These are phyloP conservation scores for Trisateles emortualis DNA, from an alignment of 2,888 invertebrate species.

Conservation along the genomic window DNA sequence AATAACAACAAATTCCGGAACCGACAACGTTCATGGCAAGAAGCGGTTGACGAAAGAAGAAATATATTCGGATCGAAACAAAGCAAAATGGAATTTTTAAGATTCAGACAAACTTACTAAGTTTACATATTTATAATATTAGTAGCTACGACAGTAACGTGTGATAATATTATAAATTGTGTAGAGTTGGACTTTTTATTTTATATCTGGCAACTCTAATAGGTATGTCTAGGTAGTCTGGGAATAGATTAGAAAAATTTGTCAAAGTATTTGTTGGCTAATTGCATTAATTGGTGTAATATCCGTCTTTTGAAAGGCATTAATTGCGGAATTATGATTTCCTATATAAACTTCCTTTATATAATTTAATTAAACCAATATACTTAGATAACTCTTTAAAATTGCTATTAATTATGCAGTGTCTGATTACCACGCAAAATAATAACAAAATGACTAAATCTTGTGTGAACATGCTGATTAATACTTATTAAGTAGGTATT, in stretches of 20 bases:
- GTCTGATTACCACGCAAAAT: neutral
- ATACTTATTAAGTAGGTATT: neutral
- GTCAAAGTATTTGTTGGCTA: constrained; percentile 1
- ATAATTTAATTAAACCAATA: neutral
- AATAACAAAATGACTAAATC: neutral
- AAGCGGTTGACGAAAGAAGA: no score
- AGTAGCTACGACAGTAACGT: no score
- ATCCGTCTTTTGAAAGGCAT: constrained; percentile 11
- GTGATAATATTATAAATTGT: no score
- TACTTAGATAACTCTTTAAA: neutral
- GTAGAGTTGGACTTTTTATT: neutral
- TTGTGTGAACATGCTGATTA: neutral
- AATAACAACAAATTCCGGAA: no score
- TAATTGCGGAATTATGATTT: constrained; percentile 8
- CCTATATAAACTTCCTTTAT: constrained; percentile 6
- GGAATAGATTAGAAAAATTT: neutral
- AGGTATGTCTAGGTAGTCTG: neutral
- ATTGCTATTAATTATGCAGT: no score
- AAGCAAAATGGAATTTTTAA: no score
- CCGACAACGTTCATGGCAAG: no score
- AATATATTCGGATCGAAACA: no score
- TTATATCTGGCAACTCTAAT: neutral
- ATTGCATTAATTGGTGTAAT: constrained; percentile 6
- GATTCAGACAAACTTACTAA: no score
- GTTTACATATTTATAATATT: no score